Conservation (phyloP, 1,140 invertebrate species). For the Sycophaga agraensis region DNA sequence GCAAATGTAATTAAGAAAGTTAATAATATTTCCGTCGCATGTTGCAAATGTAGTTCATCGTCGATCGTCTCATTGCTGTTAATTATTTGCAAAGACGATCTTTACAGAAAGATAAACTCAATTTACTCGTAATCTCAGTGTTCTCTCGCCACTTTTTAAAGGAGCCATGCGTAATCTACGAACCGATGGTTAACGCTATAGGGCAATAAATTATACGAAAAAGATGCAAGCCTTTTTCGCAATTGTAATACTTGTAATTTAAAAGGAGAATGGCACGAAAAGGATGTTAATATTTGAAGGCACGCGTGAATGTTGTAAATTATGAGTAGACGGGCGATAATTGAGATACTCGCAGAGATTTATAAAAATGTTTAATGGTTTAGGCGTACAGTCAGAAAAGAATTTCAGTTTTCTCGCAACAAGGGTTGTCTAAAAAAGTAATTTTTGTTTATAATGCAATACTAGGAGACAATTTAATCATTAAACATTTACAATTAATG, state of each 20-base stretch:
- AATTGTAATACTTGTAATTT: constrained; percentile 17
- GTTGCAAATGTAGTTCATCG: constrained; percentile 2
- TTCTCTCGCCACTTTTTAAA: constrained; percentile 21
- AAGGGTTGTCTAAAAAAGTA: constrained; percentile 21
- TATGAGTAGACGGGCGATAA: constrained; percentile 18
- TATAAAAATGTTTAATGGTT: constrained; percentile 47
- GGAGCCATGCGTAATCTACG: constrained; percentile 2
- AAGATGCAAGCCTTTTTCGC: constrained; percentile 1
- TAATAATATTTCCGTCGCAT: constrained; percentile 2
- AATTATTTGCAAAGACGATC: constrained; percentile 22
- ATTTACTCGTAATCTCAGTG: constrained; percentile 34
- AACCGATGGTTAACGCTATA: neutral
- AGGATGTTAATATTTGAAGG: constrained; percentile 12
- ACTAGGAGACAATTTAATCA: neutral
- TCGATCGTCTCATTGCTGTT: constrained; percentile 19
- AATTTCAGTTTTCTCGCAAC: constrained; percentile 19
- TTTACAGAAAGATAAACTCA: constrained; percentile 30
- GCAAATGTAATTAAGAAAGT: neutral
- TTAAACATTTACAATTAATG: constrained; percentile 12
- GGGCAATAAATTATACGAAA: constrained; percentile 17
- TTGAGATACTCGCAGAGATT: constrained; percentile 41
- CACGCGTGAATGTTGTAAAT: constrained; percentile 22
- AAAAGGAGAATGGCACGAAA: constrained; percentile 6
- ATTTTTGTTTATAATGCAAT: constrained; percentile 19
- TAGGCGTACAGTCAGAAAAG: constrained; percentile 7